Percentiles rank a stretch among this genome's conserved stretches.
Conservation (phyloP, 2,888 invertebrate species). For the Thymelicus acteon region DNA sequence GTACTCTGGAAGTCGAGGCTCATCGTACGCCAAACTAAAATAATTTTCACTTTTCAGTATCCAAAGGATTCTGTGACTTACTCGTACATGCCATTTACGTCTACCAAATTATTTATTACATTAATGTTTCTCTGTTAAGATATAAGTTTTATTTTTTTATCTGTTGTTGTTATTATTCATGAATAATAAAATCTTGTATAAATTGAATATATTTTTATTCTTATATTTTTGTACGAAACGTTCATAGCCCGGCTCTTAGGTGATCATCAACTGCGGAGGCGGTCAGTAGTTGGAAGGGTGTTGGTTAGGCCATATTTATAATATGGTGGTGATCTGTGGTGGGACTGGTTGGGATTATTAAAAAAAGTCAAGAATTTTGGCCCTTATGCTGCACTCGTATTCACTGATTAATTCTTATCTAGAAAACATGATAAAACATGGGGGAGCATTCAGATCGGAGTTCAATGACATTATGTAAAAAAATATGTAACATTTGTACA, state of each 20-base stretch:
- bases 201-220: background rate
- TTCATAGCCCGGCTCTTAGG: too few species aligned
- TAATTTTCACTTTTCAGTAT: constrained; percentile 35
- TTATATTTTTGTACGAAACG: too few species aligned
- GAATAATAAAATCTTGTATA: constrained; percentile 28
- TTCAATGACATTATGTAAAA: background rate
- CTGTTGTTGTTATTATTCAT: constrained; percentile 32
- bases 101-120: constrained; percentile 33
- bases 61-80: constrained; percentile 26
- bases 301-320: too few species aligned
- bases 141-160: constrained; percentile 2
- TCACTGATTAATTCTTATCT: too few species aligned
- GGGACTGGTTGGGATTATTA: too few species aligned
- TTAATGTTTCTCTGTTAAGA: constrained; percentile 16
- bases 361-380: too few species aligned
- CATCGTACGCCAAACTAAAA: constrained; percentile 61
- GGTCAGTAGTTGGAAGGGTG: too few species aligned
- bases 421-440: too few species aligned
- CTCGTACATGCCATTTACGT: constrained; percentile 20
- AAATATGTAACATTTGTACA: background rate
- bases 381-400: too few species aligned
- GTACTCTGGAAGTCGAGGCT: constrained; percentile 59
- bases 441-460: background rate
- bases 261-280: too few species aligned
- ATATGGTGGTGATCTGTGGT: too few species aligned